phyloP scores from a whole-genome alignment of 1,140 invertebrate genomes.

The Drosophila virilis region DNA sequence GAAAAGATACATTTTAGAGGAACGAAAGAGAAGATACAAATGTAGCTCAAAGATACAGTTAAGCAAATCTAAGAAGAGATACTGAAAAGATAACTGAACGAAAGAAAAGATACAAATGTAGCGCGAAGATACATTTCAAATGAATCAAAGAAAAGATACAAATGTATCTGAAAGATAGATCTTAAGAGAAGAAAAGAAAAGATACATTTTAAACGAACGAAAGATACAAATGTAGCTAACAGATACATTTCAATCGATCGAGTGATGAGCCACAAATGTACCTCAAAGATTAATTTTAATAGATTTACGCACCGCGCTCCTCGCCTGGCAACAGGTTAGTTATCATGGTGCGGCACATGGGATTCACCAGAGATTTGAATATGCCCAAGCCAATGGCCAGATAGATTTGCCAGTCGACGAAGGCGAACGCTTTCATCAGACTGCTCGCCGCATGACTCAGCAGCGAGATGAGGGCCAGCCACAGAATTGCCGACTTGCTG shows the following conservation, averaged over 20 bases:
- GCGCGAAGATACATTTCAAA: not conserved
- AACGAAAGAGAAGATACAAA: not conserved
- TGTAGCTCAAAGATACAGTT: not conserved
- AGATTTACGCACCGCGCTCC: constrained; percentile 82
- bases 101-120: not conserved
- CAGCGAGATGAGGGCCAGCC: constrained; percentile 68
- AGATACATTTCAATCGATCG: no score
- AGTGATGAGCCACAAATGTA: not conserved
- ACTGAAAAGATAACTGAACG: not conserved
- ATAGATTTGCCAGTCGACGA: constrained; percentile 88
- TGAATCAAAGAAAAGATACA: not conserved
- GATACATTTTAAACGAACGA: no score
- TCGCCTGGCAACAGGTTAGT: constrained; percentile 87
- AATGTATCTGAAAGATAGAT: not conserved
- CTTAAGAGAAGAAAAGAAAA: no score
- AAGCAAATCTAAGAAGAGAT: not conserved
- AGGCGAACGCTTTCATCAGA: constrained; percentile 86
- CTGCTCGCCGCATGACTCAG: constrained; percentile 83
- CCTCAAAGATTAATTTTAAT: not conserved
- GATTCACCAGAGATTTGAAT: constrained; percentile 86
- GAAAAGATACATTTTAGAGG: not conserved
- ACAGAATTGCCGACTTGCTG: constrained; percentile 57
- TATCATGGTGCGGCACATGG: constrained; percentile 87
- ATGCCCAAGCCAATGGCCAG: constrained; percentile 84
- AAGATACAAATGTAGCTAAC: no score